Evolutionary conservation across 1,140 invertebrate species (phyloP).

Genomic region (Drosophila orosa): DNA sequence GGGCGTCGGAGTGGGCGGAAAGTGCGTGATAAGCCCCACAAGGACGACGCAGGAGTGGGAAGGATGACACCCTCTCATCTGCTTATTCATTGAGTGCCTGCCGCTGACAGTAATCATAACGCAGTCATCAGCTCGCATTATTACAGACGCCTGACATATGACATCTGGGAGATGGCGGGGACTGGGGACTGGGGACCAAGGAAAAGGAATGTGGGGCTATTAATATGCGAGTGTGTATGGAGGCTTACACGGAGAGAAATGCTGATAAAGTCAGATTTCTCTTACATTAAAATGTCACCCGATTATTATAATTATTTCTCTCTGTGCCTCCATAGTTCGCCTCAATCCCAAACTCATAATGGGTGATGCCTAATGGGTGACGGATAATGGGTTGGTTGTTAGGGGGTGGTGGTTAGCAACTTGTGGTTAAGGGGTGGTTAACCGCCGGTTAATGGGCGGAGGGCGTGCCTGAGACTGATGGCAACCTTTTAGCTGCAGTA

Average conservation of each 20-base stretch:
- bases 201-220: slow-evolving; percentile 36
- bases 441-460: slow-evolving; percentile 16
- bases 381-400: slow-evolving; percentile 5
- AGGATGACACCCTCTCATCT: slow-evolving; percentile 47
- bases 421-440: slow-evolving; percentile 9
- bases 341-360: slow-evolving; percentile 49
- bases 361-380: slow-evolving; percentile 29
- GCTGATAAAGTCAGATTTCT: neutral
- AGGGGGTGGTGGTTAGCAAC: neutral
- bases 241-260: neutral
- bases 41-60: slow-evolving; percentile 35
- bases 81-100: slow-evolving; percentile 74
- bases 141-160: slow-evolving; percentile 75
- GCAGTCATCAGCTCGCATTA: slow-evolving; percentile 73
- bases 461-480: slow-evolving; percentile 62
- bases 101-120: slow-evolving; percentile 78
- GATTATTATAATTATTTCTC: neutral
- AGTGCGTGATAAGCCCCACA: slow-evolving; percentile 51
- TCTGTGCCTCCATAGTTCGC: slow-evolving; percentile 25
- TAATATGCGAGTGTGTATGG: slow-evolving; percentile 50
- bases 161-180: slow-evolving; percentile 66
- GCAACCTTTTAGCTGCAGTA: slow-evolving; percentile 74
- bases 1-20: slow-evolving; percentile 2
- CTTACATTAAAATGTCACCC: neutral
- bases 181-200: slow-evolving; percentile 12